Evolutionary conservation across 2,888 invertebrate species (phyloP).

Genomic region (Cerceris rybyensis): DNA sequence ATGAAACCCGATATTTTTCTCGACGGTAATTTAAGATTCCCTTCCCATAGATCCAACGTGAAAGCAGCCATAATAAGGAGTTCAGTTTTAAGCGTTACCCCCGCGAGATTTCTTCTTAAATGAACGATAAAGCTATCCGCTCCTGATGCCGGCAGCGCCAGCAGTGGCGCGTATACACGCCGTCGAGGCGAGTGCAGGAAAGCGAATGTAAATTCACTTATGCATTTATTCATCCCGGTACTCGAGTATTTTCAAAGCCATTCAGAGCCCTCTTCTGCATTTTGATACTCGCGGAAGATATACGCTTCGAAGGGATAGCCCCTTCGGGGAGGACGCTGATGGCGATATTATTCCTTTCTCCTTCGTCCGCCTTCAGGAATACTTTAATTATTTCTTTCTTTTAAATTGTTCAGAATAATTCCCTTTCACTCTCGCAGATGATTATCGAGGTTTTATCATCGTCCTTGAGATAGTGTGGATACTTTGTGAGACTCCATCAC

Average conservation of each 20-base stretch:
- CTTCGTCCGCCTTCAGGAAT: constrained; percentile 5
- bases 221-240: constrained; percentile 69
- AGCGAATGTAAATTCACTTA: constrained; percentile 69
- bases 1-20: not conserved
- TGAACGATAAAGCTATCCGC: not conserved
- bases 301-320: constrained; percentile 35
- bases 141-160: not conserved
- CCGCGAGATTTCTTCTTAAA: constrained; percentile 25
- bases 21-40: not conserved
- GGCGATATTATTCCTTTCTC: constrained; percentile 47
- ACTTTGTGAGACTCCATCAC: too few species aligned
- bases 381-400: not conserved
- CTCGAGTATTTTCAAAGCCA: constrained; percentile 62
- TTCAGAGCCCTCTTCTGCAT: constrained; percentile 36
- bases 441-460: too few species aligned
- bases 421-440: too few species aligned
- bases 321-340: constrained; percentile 11
- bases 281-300: constrained; percentile 11
- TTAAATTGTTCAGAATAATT: too few species aligned
- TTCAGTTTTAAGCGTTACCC: constrained; percentile 6
- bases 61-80: not conserved
- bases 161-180: not conserved
- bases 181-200: constrained; percentile 30
- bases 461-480: too few species aligned
- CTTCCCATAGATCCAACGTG: not conserved